Conservation (phyloP, 2,888 invertebrate species). For the Catocala nupta region DNA sequence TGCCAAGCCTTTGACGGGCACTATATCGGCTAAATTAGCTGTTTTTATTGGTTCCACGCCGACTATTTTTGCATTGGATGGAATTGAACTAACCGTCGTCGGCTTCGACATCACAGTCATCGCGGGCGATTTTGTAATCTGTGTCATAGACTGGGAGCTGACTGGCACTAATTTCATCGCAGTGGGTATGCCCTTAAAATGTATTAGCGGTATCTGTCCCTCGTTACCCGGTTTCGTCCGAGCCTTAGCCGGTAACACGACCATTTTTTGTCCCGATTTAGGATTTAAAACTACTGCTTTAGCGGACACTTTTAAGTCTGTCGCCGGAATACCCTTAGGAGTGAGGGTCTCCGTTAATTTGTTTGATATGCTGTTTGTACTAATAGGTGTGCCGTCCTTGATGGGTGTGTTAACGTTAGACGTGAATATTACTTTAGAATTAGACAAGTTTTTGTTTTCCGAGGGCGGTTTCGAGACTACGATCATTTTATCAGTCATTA, state of each 20-base stretch:
- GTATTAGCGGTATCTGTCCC: slow-evolving; percentile 76
- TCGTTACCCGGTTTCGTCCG: slow-evolving; percentile 74
- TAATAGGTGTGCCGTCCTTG: slow-evolving; percentile 63
- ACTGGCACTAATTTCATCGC: slow-evolving; percentile 83
- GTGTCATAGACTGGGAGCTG: slow-evolving; percentile 71
- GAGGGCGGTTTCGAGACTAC: slow-evolving; percentile 78
- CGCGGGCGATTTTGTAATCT: slow-evolving; percentile 62
- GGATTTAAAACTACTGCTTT: slow-evolving; percentile 83
- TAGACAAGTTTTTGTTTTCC: slow-evolving; percentile 67
- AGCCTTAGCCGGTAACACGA: slow-evolving; percentile 80
- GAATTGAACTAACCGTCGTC: slow-evolving; percentile 61
- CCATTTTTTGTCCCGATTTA: slow-evolving; percentile 84
- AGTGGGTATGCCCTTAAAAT: slow-evolving; percentile 80
- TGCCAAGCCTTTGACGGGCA: slow-evolving; percentile 78
- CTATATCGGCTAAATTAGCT: slow-evolving; percentile 81
- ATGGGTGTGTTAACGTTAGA: slow-evolving; percentile 65
- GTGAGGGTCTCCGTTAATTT: slow-evolving; percentile 74
- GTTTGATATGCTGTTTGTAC: slow-evolving; percentile 67
- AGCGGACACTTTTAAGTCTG: slow-evolving; percentile 82
- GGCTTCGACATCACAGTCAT: slow-evolving; percentile 76
- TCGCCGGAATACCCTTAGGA: slow-evolving; percentile 81
- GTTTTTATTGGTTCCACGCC: slow-evolving; percentile 73
- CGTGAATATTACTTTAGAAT: slow-evolving; percentile 77
- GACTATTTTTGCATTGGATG: slow-evolving; percentile 69
- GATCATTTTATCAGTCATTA: slow-evolving; percentile 78